A percentile compares a stretch with the other conserved stretches of the same genome.
phyloP scores from a whole-genome alignment of 2,888 invertebrate genomes.

The Clunio marinus region DNA sequence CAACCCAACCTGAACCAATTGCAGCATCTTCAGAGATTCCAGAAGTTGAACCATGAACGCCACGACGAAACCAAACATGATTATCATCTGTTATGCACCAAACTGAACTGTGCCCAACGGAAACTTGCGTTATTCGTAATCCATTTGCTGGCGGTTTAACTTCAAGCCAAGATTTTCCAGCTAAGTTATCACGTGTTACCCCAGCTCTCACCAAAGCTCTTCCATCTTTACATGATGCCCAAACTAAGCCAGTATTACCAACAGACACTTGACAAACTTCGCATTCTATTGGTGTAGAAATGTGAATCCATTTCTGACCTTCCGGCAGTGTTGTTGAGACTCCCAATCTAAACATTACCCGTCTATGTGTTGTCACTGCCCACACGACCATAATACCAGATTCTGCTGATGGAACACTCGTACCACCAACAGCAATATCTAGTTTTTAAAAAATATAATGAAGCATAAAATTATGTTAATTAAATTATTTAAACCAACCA shows the following conservation, averaged over 20 bases:
- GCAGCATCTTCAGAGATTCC: constrained; percentile 72
- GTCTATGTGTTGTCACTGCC: constrained; percentile 88
- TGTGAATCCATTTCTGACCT: constrained; percentile 77
- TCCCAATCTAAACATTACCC: constrained; percentile 81
- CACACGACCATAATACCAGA: constrained; percentile 77
- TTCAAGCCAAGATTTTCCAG: constrained; percentile 73
- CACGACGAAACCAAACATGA: constrained; percentile 81
- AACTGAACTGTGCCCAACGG: constrained; percentile 74
- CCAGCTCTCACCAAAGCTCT: constrained; percentile 76
- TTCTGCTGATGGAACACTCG: constrained; percentile 71
- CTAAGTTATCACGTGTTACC: constrained; percentile 65
- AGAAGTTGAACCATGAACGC: constrained; percentile 64
- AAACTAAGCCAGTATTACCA: constrained; percentile 79
- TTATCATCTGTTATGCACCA: constrained; percentile 77
- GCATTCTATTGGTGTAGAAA: constrained; percentile 70
- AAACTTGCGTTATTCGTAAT: constrained; percentile 68
- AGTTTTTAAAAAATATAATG: background rate
- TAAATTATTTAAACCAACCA: constrained; percentile 47
- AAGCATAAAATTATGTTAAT: background rate
- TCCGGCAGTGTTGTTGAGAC: constrained; percentile 80
- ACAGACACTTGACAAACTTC: constrained; percentile 83
- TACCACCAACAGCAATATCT: constrained; percentile 79
- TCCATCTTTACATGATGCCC: constrained; percentile 83
- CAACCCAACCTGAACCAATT: constrained; percentile 80
- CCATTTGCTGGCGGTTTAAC: constrained; percentile 69